Base-by-base conservation (phyloP, 2,888 invertebrate genomes). In the Mythimna ferrago region DNA sequence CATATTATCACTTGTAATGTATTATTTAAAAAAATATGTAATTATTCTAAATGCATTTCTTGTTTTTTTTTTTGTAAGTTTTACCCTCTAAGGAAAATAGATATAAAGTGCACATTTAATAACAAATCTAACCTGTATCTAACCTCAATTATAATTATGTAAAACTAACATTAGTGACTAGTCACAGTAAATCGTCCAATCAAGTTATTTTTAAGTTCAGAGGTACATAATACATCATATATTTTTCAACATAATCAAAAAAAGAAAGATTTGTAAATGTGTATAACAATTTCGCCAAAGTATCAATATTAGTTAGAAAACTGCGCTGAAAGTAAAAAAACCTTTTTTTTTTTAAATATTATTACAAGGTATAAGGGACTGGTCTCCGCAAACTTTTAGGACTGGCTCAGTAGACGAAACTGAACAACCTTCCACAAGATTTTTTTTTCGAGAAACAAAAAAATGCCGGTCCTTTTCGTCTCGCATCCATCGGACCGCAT, bases 101-200 rank as follows among this genome's bases (percentile, higher is more conserved):
- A 44, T 19, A 26, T 2, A 16, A 6, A 68, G 16, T 54, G 53
- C 9, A 78, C 38, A 53, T 48, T 48, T 16, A 38, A 14, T 44
- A 53, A 53, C 7, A 32, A 14, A 61, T 54, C 10, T 38, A 21
- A 54, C 5, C 16, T 51, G 6, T 41, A 32, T 51, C 19, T 51
- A 58, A 14, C 32, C 14, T 19, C 11, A 51, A 7, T 51, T 57
- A 32, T 51, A 57, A 26, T 9, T 58, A 11, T 16, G 9, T 44
- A 38, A 32, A 41, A 51, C n/a, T 63, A 54, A 62, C 3, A 54
- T 38, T 48, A n/a, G 60, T 51, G 0, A 35, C 76, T 77, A 78
- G 76, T 81, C 81, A 66, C 44, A 5, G 32, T 57, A 57, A 63
- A 75, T 63, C 76, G 81, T 77, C 81, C 75, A 74, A 63, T 74